Evolutionary conservation across 2,113 vertebrate genomes (phyloP).

Genomic region (Myrmophylax atrothorax): DNA sequence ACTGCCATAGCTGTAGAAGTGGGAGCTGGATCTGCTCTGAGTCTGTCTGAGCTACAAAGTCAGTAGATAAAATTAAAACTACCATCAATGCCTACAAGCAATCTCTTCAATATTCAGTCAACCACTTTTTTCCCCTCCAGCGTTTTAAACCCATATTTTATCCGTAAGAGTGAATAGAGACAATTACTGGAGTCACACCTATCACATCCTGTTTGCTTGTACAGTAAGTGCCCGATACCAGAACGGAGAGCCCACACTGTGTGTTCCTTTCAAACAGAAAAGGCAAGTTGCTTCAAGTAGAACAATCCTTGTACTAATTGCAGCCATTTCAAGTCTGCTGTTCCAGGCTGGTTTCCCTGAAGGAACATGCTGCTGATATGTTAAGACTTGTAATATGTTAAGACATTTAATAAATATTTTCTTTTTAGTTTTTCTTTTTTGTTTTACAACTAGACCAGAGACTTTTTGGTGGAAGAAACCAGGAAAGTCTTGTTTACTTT

Average conservation of each 20-base stretch:
- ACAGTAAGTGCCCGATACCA: conserved; percentile 2
- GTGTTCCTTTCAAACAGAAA: conserved; percentile 60
- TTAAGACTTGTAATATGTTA: conserved; percentile 36
- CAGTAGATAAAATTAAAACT: neutral
- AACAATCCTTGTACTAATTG: conserved; percentile 52
- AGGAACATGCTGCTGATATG: neutral
- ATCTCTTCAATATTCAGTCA: neutral
- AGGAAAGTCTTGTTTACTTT: conserved; percentile 21
- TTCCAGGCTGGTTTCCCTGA: conserved; percentile 21
- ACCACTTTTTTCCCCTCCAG: neutral
- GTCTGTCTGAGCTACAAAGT: neutral
- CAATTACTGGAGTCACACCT: conserved; percentile 58
- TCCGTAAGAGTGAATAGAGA: neutral
- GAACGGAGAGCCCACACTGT: neutral
- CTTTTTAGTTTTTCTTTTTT: neutral
- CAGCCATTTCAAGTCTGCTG: conserved; percentile 1
- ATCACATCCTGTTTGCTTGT: conserved; percentile 57
- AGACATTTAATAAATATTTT: conserved; percentile 22
- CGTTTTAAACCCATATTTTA: conserved; percentile 20
- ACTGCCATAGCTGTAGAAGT: neutral
- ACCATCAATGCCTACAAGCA: neutral
- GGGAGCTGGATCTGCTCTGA: neutral
- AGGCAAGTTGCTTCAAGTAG: conserved; percentile 62
- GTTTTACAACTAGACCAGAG: conserved; percentile 27
- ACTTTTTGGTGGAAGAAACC: neutral